A percentile compares a stretch with the other conserved stretches of the same genome.
Evolutionary conservation across 2,888 invertebrate species (phyloP).

Genomic region (Anodontia alba): DNA sequence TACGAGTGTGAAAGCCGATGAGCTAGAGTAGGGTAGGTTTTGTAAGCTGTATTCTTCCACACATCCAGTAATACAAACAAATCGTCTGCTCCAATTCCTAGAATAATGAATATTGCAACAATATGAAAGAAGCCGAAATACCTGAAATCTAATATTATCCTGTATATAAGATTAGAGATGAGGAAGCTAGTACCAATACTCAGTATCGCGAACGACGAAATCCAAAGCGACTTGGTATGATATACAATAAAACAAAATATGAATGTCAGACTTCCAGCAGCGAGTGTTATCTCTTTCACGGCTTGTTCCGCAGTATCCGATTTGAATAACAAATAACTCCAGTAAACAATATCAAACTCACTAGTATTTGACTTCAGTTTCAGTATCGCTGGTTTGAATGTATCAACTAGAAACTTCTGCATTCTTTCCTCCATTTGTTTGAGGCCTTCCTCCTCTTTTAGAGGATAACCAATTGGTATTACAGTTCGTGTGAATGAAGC

Average conservation of each 20-base stretch:
- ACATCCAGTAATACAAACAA: conserved; percentile 75
- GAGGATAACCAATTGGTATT: conserved; percentile 65
- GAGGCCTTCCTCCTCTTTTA: conserved; percentile 37
- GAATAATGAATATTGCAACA: conserved; percentile 71
- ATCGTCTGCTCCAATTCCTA: conserved; percentile 74
- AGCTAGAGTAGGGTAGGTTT: conserved; percentile 57
- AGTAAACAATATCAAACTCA: conserved; percentile 63
- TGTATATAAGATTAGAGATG: conserved; percentile 72
- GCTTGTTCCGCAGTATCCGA: conserved; percentile 64
- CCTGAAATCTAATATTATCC: conserved; percentile 64
- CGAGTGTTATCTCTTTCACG: conserved; percentile 61
- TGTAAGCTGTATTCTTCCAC: conserved; percentile 66
- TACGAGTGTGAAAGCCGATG: conserved; percentile 71
- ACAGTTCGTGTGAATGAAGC: conserved; percentile 60
- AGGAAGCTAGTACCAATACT: conserved; percentile 73
- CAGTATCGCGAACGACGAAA: conserved; percentile 65
- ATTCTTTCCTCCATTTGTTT: conserved; percentile 56
- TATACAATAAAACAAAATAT: conserved; percentile 70
- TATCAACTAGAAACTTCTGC: conserved; percentile 49
- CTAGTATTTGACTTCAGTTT: not conserved
- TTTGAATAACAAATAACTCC: conserved; percentile 60
- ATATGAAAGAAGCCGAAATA: conserved; percentile 76
- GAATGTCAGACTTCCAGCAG: conserved; percentile 68
- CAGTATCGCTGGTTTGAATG: conserved; percentile 56
- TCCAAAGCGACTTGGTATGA: conserved; percentile 73